Evolutionary conservation across 2,797 vertebrate genomes (phyloP), one percentile per base, ranked within the genome.

Genomic region (Dromococcyx pavoninus): DNA sequence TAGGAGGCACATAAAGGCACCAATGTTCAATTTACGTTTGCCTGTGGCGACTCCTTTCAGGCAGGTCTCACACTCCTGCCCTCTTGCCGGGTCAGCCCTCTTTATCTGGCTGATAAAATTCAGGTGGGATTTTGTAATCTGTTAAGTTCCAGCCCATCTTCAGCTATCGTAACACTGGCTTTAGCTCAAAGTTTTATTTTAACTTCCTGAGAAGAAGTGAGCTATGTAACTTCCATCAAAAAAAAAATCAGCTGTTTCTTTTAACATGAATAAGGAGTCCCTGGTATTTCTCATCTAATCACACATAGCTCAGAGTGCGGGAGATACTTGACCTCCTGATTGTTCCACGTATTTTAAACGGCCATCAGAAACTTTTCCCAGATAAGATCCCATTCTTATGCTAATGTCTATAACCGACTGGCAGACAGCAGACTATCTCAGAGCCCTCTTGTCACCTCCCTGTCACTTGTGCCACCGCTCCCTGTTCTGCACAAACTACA

Each of bases 381-480:
- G 83, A 76, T 87, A 91, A 93, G 79, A 50, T 61, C 44, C 71
- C 71, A 54, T 82, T 94, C 64, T 71, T 61, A 74, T 37, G 88
- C 33, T 91, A 86, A 88, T 74, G 28, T 16, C 35, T 54, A 0
- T 60, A 69, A 50, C 30, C 82, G 61, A 33, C 25, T 16, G 39
- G 41, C 85, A 86, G 83, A 84, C 64, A 70, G 62, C 62, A 86
- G 72, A 44, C 43, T 53, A 60, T 48, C 61, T 77, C 57, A 17
- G 70, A 86, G 39, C 58, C 61, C 41, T 54, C 80, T 85, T 54
- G 39, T 71, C 70, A 86, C 81, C 73, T 75, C 54, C 35, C 74
- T 71, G 71, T 80, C 88, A 89, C 81, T 76, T 54, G 84, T 75
- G 51, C 78, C 71, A 24, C 41, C 0, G 7, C 57, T 89, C 56